phyloP scores from a whole-genome alignment of 2,888 invertebrate genomes.

The Anaspis maculata region DNA sequence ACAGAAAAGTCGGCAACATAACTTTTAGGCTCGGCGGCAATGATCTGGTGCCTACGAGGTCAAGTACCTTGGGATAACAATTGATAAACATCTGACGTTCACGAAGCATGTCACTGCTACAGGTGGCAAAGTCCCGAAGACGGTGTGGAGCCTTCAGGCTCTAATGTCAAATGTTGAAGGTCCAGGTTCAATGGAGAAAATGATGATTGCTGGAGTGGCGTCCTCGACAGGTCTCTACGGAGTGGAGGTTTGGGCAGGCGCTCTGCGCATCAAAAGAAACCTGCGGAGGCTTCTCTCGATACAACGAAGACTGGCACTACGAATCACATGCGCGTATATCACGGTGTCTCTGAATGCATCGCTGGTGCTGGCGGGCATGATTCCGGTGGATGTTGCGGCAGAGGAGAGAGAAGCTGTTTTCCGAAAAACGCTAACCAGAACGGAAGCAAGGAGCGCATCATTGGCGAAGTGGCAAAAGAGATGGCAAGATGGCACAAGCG shows the following conservation, averaged over 20 bases:
- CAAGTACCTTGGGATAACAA: neutral
- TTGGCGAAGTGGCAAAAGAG: neutral
- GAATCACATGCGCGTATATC: neutral
- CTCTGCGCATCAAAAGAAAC: neutral
- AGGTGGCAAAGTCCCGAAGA: neutral
- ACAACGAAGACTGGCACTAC: neutral
- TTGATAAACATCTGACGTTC: neutral
- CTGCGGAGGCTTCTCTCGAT: neutral
- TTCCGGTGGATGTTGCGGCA: neutral
- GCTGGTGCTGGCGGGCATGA: neutral
- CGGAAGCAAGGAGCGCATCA: neutral
- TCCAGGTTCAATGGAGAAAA: neutral
- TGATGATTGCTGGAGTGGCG: neutral
- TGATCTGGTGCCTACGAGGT: too few species aligned
- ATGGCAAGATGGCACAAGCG: neutral
- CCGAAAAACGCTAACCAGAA: neutral
- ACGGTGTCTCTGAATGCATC: neutral
- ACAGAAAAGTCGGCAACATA: too few species aligned
- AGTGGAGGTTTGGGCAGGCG: neutral
- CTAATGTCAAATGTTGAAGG: neutral
- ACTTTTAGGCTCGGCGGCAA: too few species aligned
- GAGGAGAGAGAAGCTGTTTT: neutral
- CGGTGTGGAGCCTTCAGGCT: too few species aligned
- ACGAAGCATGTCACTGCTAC: neutral
- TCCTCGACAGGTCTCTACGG: neutral